Evolutionary conservation across 2,113 vertebrate species (phyloP).

Genomic region (Petromus typicus): DNA sequence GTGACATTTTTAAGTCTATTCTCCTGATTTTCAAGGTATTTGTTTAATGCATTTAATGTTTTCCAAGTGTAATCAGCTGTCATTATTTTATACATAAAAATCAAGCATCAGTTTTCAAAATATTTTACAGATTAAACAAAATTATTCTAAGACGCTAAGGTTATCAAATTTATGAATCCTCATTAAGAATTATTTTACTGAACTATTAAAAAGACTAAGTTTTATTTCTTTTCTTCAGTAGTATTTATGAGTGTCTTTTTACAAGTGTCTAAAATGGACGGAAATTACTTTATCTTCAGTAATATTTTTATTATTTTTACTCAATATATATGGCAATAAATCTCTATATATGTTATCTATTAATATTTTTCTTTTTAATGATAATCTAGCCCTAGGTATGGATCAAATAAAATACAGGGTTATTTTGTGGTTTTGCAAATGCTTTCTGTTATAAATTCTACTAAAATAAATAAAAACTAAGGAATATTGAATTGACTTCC

Average conservation of each 20-base stretch:
- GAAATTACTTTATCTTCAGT: constrained; percentile 16
- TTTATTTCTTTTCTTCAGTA: constrained; percentile 54
- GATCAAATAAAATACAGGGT: constrained; percentile 71
- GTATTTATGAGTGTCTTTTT: constrained; percentile 71
- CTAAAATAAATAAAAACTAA: constrained; percentile 71
- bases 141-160: not conserved
- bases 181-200: constrained; percentile 52
- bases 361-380: constrained; percentile 33
- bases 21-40: constrained; percentile 60
- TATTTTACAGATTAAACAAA: constrained; percentile 24
- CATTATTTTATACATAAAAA: constrained; percentile 52
- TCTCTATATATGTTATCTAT: constrained; percentile 72
- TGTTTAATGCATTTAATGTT: not conserved
- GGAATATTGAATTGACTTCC: constrained; percentile 71
- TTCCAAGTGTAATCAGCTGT: constrained; percentile 55
- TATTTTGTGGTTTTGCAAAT: constrained; percentile 71
- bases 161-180: constrained; percentile 56
- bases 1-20: constrained; percentile 67
- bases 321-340: constrained; percentile 69
- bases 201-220: constrained; percentile 61
- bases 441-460: constrained; percentile 63
- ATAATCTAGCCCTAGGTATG: constrained; percentile 23
- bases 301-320: constrained; percentile 66
- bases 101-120: constrained; percentile 60
- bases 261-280: constrained; percentile 72